A percentile compares a stretch with the other conserved stretches of the same genome.
These are phyloP conservation scores for Amphiprion ocellaris DNA, from an alignment of 2,113 vertebrate species.

Conservation along the genomic window DNA sequence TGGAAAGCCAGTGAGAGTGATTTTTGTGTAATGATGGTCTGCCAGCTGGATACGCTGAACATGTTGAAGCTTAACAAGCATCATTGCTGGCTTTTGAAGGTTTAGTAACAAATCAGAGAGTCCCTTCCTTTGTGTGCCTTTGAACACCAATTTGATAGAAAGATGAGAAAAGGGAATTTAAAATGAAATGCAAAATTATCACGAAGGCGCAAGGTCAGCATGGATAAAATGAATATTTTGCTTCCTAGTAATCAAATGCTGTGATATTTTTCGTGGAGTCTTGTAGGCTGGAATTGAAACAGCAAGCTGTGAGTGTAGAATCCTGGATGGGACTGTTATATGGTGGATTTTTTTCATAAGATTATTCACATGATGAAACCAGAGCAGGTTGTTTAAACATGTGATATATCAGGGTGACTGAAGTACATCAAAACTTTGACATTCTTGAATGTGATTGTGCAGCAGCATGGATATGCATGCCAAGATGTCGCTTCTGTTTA, in stretches of 20 bases:
- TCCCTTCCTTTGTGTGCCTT: slow-evolving; percentile 2
- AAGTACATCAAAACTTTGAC: slow-evolving; percentile 37
- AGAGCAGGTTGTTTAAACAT: slow-evolving; percentile 43
- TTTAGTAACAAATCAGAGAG: slow-evolving; percentile 21
- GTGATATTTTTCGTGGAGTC: slow-evolving; percentile 8
- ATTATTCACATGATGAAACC: slow-evolving; percentile 35
- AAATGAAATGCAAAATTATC: slow-evolving; percentile 34
- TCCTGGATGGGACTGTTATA: slow-evolving; percentile 13
- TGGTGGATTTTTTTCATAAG: slow-evolving; percentile 27
- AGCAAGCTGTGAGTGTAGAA: slow-evolving; percentile 24
- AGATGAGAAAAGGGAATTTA: slow-evolving; percentile 34
- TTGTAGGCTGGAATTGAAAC: slow-evolving; percentile 35
- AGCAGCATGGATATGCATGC: slow-evolving; percentile 11
- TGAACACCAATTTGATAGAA: slow-evolving; percentile 24
- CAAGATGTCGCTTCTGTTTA: slow-evolving; percentile 31
- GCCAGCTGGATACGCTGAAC: slow-evolving; percentile 40
- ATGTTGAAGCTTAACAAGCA: slow-evolving; percentile 48
- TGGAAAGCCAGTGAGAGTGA: slow-evolving; percentile 21
- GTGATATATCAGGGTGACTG: slow-evolving; percentile 25
- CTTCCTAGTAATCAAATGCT: slow-evolving; percentile 32
- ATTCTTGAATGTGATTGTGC: background rate
- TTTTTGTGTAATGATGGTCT: slow-evolving; percentile 50
- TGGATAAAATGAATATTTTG: slow-evolving; percentile 24
- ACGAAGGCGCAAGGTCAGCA: slow-evolving; percentile 24
- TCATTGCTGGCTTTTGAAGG: slow-evolving; percentile 41